These are phyloP conservation scores for Psix sp. DNA, from an alignment of 1,140 invertebrate species.

Conservation along the genomic window DNA sequence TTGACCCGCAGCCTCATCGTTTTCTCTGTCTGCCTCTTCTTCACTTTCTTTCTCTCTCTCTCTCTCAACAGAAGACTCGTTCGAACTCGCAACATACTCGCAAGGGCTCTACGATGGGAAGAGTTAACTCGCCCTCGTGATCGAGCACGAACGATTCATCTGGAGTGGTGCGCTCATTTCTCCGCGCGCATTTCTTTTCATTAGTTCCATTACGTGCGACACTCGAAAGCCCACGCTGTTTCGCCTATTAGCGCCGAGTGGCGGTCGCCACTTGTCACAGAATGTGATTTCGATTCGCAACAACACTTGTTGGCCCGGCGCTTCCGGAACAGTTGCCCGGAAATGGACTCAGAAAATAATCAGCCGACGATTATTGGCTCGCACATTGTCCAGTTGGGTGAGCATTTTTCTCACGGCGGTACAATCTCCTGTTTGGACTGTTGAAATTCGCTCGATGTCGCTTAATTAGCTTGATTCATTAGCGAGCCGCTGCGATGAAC, in stretches of 20 bases:
- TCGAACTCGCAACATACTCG: constrained; percentile 46
- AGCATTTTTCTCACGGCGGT: too few relatives aligned
- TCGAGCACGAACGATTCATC: constrained; percentile 53
- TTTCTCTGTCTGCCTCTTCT: not conserved
- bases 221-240: constrained; percentile 13
- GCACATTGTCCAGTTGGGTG: too few relatives aligned
- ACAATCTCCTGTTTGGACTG: too few relatives aligned
- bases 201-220: constrained; percentile 48
- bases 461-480: too few relatives aligned
- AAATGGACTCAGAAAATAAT: too few relatives aligned
- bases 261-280: constrained; percentile 26
- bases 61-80: constrained; percentile 29
- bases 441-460: too few relatives aligned
- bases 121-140: constrained; percentile 54
- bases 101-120: constrained; percentile 49
- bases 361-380: too few relatives aligned
- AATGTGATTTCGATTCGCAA: too few relatives aligned
- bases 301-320: too few relatives aligned
- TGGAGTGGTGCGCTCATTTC: constrained; percentile 50
- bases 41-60: not conserved
- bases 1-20: constrained; percentile 37
- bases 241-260: constrained; percentile 28
- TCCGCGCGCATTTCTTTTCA: constrained; percentile 45
- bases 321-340: too few relatives aligned
- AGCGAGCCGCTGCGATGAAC: too few relatives aligned